Conservation (phyloP, 2,113 vertebrate genomes). For the Neotoma lepida region DNA sequence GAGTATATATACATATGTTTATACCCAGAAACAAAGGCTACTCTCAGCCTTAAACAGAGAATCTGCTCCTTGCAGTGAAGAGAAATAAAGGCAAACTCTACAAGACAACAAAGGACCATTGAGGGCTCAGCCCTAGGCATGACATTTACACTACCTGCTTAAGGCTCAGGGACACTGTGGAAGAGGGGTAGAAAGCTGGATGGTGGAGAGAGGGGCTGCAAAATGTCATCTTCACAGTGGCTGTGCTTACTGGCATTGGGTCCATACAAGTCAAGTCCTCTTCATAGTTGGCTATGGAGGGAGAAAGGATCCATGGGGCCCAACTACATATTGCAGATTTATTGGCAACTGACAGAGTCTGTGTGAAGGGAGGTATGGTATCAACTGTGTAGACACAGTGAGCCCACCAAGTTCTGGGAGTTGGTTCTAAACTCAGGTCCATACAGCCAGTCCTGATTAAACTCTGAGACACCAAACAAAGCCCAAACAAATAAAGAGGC, state of each 20-base stretch:
- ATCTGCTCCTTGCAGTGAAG: neutral
- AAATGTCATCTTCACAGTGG: neutral
- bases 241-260: neutral
- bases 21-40: neutral
- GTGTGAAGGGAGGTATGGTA: neutral
- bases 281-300: neutral
- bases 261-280: neutral
- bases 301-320: neutral
- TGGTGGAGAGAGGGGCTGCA: neutral
- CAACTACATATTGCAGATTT: neutral
- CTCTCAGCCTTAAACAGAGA: neutral
- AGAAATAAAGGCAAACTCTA: neutral
- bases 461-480: neutral
- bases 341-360: neutral
- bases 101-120: neutral
- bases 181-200: neutral
- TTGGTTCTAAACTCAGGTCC: neutral
- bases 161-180: neutral
- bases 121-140: neutral
- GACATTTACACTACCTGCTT: neutral
- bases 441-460: neutral
- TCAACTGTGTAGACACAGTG: neutral
- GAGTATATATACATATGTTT: neutral
- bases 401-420: neutral
- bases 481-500: neutral